Evolutionary conservation across 2,797 vertebrate species (phyloP).

Genomic region (Agapornis canus): DNA sequence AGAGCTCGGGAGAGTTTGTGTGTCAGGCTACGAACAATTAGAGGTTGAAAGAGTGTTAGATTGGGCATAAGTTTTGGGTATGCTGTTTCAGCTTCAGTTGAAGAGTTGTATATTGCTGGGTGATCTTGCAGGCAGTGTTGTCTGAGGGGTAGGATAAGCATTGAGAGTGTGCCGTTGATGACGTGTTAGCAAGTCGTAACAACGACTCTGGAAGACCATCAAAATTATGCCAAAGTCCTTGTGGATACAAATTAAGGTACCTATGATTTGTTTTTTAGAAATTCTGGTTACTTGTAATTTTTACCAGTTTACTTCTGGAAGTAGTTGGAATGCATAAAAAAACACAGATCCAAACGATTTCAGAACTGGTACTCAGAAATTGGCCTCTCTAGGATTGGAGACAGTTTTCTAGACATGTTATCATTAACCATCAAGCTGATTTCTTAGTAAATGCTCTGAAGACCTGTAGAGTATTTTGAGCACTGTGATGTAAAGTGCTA

Average conservation of each 20-base stretch:
- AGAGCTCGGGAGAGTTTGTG: background rate
- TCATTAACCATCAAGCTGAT: background rate
- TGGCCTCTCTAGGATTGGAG: background rate
- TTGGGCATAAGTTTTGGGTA: background rate
- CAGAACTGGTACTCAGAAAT: background rate
- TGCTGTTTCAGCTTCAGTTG: background rate
- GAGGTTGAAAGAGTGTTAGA: background rate
- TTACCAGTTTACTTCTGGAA: background rate
- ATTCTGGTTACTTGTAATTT: background rate
- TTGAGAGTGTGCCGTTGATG: background rate
- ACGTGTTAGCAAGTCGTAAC: background rate
- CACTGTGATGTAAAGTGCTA: background rate
- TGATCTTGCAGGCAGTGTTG: background rate
- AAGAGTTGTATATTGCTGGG: background rate
- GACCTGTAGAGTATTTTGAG: background rate
- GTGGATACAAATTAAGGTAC: background rate
- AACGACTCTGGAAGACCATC: background rate
- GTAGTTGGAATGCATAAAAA: background rate
- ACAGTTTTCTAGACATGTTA: background rate
- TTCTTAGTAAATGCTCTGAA: background rate
- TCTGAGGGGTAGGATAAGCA: background rate
- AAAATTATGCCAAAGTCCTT: background rate
- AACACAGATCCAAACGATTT: background rate
- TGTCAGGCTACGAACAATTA: background rate
- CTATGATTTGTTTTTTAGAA: background rate